These are phyloP conservation scores for Dendropsophus ebraccatus DNA, from an alignment of 2,113 vertebrate species.

Conservation along the genomic window DNA sequence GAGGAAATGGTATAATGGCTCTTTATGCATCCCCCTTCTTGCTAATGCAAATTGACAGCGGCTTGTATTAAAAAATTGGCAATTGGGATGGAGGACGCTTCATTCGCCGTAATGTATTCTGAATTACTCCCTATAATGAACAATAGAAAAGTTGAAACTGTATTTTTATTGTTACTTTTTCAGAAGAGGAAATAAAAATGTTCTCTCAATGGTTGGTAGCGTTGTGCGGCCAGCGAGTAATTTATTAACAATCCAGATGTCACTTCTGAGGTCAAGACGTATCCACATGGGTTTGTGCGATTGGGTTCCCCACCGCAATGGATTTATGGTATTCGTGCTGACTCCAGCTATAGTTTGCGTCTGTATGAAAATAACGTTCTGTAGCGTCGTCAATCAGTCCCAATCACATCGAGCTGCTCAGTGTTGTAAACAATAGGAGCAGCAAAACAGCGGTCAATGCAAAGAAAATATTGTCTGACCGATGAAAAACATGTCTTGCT, in stretches of 20 bases:
- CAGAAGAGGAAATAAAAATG: background rate
- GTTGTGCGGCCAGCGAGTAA: background rate
- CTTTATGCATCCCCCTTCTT: constrained; percentile 15
- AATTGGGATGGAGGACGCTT: constrained; percentile 33
- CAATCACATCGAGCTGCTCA: background rate
- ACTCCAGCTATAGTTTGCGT: background rate
- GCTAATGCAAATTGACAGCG: constrained; percentile 35
- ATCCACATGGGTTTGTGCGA: background rate
- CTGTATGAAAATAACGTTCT: background rate
- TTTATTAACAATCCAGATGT: background rate
- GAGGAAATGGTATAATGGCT: constrained; percentile 27
- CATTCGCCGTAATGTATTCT: constrained; percentile 34
- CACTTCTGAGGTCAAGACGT: background rate
- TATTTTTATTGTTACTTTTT: background rate
- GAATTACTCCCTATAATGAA: constrained; percentile 7
- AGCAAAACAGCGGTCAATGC: background rate
- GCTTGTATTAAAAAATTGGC: constrained; percentile 34
- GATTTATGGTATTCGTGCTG: background rate
- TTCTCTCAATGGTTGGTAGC: background rate
- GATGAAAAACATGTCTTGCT: background rate
- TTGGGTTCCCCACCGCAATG: background rate
- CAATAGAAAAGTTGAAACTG: background rate
- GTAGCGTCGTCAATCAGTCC: background rate
- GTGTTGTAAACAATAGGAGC: background rate
- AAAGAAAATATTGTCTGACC: background rate